Base-by-base conservation (phyloP, 2,113 vertebrate genomes). In the Callipepla squamata region DNA sequence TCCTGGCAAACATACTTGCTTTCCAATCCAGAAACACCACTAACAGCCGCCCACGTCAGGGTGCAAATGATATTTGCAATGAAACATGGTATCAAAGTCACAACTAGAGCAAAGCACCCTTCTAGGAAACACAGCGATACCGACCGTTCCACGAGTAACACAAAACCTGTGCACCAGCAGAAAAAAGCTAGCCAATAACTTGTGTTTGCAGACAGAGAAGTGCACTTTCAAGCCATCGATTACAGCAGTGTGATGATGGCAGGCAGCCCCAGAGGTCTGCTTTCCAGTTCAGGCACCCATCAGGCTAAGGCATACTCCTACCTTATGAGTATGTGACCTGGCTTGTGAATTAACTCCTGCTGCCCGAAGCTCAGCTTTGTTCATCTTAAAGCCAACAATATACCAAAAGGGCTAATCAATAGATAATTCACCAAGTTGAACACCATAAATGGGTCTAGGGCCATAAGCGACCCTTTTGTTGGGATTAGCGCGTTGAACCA, bases 371-470 rank as follows among this genome's bases (percentile, higher is more conserved):
- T 81, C 75, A 82, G 89, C 95, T 96, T 95, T 96, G 90, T 95
- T 95, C 97, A 97, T 97, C 98, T 97, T 97, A 97, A 97, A 97
- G 97, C 97, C 94, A 97, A 95, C 96, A 98, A 97, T 97, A 98
- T 97, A 97, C 95, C 95, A 96, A 97, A 95, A 98, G 98, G 87
- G 96, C 97, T 98, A 98, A 98, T 98, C 98, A 98, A 98, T 98
- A 98, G 96, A 97, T 98, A 98, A 98, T 98, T 98, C 98, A 98
- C 97, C 96, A 93, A 97, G 97, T 96, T 97, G 97, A 98, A 92
- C 97, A 96, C 98, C 98, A 98, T 97, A 98, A 98, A 97, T 95
- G 91, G 81, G 94, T 94, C 95, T 90, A 96, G 89, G 94, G 96
- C 92, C 90, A 97, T 98, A 97, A 98, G 98, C 97, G 97, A 95